Base-by-base conservation (phyloP, 2,888 invertebrate species). In the Nematopogon swammerdamellus region DNA sequence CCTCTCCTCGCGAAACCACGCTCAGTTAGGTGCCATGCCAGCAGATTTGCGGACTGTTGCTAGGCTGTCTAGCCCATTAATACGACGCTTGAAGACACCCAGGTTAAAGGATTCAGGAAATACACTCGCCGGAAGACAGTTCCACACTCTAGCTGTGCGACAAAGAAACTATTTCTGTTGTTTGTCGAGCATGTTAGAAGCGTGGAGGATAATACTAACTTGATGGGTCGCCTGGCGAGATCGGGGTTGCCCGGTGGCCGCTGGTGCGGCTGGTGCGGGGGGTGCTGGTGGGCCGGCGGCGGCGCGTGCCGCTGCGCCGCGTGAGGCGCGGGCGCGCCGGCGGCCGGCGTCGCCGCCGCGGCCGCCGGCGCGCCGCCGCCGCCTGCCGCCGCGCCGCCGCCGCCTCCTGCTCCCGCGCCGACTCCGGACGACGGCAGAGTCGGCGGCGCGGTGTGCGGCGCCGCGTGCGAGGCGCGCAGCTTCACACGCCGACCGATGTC, bases 401-500 rank as follows among this genome's bases (percentile, higher is more conserved):
- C 59, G 51, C 52, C 53, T 68, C 64, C 36, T 64, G 62, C 48
- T 63, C 61, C 50, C 63, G 68, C 53, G 65, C 65, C 57, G 76
- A 67, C 60, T 67, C 72, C 56, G 62, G 60, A 52, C 73, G 70
- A 62, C 76, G 72, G 53, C n/a, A n/a, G n/a, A n/a, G n/a, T n/a
- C 71, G 63, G 46, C 46, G 49, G 48, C 47, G 48, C 49, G 46
- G 47, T 53, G 52, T 54, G 56, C 57, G 61, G 59, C 55, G 58
- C 54, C n/a, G n/a, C n/a, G 56, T 55, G 51, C 54, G 42, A 52
- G 52, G 69, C 60, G 51, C 76, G 91, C 68, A 89, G 84, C 72
- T 93, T 93, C 58, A 93, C 90, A 69, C 91, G 91, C 58, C 92
- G 85, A 52, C 94, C 93, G 63, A 95, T 92, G 72, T 92, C 91